Base-by-base conservation (phyloP, 2,888 invertebrate species). In the Drosophila peninsularis region DNA sequence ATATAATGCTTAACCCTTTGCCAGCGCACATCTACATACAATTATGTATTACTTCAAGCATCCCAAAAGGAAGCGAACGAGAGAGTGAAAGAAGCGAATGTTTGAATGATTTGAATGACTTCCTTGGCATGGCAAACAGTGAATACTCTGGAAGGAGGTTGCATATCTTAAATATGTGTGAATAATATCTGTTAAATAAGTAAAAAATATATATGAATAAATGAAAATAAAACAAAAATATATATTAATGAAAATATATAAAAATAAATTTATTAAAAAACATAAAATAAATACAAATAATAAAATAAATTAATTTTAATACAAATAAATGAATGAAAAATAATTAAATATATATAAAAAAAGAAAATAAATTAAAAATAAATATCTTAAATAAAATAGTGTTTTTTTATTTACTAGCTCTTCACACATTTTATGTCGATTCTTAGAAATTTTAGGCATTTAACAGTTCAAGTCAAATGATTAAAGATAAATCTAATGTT, bases 1-100 rank as follows among this genome's bases (percentile, higher is more conserved):
- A 68, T 42, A 68, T 55, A 62, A 64, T 57, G 57, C 62, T 62
- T 80, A 85, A 83, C 86, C 83, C 86, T 78, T 82, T 67, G 30
- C n/a, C 39, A 6, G 6, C 11, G 30, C 34, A 41, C 68, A 49
- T 32, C 53, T 57, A 36, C 63, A 62, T 13, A 27, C 34, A 24
- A 24, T n/a, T n/a, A 56, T 37, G 52, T 63, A 36, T 69, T 52
- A 53, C 45, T 71, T 17, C 30, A 32, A 47, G 47, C 47, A 34
- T 3, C 14, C 34, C 19, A 50, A 50, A 63, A 68, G 60, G 54
- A 47, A 36, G 6, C 24, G 47, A 32, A 44, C 24, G 27, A 34
- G 6, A n/a, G 14, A 27, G 27, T 11, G 10, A 11, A 30, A 30
- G 27, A 27, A 24, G 24, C 24, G 14, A 24, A 45, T 21, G 44